phyloP scores from a whole-genome alignment of 2,113 vertebrate species.

The Lasiurus cinereus region DNA sequence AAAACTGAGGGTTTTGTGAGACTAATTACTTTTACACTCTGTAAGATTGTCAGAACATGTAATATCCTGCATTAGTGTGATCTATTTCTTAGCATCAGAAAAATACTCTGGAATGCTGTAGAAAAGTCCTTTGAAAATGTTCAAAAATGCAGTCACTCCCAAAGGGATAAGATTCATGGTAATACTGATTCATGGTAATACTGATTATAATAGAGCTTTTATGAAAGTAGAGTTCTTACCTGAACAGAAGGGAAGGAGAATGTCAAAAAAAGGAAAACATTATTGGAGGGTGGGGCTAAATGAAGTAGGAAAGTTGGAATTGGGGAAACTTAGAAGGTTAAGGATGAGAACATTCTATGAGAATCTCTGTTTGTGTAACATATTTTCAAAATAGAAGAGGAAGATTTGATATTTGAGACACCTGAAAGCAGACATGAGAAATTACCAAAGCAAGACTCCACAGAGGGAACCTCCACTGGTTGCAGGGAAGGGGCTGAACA shows the following conservation, averaged over 20 bases:
- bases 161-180: background rate
- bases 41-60: background rate
- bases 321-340: background rate
- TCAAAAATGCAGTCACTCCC: slow-evolving; percentile 46
- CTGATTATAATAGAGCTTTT: slow-evolving; percentile 7
- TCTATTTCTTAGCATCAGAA: slow-evolving; percentile 39
- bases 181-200: slow-evolving; percentile 45
- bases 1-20: slow-evolving; percentile 48
- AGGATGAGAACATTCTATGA: background rate
- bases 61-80: background rate
- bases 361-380: background rate
- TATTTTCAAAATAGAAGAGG: background rate
- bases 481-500: background rate
- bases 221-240: slow-evolving; percentile 30
- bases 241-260: slow-evolving; percentile 38
- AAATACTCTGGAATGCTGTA: background rate
- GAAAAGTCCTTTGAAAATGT: slow-evolving; percentile 51
- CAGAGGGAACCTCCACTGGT: background rate
- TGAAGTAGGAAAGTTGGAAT: slow-evolving; percentile 39
- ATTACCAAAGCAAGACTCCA: background rate
- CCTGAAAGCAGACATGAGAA: slow-evolving; percentile 28
- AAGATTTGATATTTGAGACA: background rate
- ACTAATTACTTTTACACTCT: slow-evolving; percentile 14
- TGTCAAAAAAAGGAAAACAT: slow-evolving; percentile 47
- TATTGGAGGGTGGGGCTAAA: background rate